phyloP scores from a whole-genome alignment of 2,888 invertebrate species.

The Eilema sororculum region DNA sequence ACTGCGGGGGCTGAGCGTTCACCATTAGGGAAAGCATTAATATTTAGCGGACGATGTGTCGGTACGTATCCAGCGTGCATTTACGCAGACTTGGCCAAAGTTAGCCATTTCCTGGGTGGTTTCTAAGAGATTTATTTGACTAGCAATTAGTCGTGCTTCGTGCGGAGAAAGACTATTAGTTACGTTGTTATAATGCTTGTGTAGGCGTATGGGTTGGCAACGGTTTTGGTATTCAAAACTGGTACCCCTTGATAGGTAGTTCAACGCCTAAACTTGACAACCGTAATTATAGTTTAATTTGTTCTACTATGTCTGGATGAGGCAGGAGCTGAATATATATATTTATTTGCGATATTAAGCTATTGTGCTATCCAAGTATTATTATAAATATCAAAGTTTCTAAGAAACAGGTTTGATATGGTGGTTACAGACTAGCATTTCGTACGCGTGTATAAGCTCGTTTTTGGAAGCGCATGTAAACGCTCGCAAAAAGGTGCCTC shows the following conservation, averaged over 20 bases:
- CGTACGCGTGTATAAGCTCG: no score
- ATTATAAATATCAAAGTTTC: no score
- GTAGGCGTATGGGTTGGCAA: background rate
- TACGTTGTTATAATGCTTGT: background rate
- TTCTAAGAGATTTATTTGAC: slow-evolving; percentile 8
- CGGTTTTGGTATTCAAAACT: background rate
- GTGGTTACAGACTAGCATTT: no score
- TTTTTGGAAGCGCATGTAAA: no score
- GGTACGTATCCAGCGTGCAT: slow-evolving; percentile 24
- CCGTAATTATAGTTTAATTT: background rate
- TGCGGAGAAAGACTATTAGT: background rate
- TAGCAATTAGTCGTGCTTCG: background rate
- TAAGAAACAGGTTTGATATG: no score
- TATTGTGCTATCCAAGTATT: no score
- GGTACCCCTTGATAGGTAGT: background rate
- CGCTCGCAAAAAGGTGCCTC: no score
- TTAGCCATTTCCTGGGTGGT: slow-evolving; percentile 31
- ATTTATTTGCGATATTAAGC: no score
- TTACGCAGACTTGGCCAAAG: slow-evolving; percentile 29
- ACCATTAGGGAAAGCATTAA: slow-evolving; percentile 68
- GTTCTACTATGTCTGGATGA: background rate
- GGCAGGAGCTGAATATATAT: no score
- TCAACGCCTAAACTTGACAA: background rate
- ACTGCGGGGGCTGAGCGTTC: slow-evolving; percentile 59
- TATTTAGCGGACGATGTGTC: slow-evolving; percentile 63